Conservation (phyloP, 2,113 vertebrate species). For the Peromyscus californicus region DNA sequence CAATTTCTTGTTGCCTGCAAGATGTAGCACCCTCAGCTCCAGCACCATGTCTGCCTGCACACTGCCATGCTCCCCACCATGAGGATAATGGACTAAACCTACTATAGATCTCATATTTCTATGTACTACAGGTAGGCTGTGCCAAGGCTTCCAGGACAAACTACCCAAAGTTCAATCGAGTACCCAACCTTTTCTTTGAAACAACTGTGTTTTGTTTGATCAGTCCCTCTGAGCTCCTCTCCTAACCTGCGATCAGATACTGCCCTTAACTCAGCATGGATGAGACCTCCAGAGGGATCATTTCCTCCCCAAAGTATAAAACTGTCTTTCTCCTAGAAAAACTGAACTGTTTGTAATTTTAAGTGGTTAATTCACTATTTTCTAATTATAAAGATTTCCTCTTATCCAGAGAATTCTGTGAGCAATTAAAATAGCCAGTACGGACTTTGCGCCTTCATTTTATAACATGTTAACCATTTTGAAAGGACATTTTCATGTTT, state of each 20-base stretch:
- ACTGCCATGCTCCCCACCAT: neutral
- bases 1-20: neutral
- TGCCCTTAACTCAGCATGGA: neutral
- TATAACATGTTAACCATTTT: neutral
- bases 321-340: neutral
- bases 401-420: neutral
- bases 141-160: neutral
- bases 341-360: neutral
- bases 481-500: slow-evolving; percentile 41
- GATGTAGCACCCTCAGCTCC: neutral
- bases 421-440: neutral
- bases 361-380: neutral
- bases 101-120: neutral
- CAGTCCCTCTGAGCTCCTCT: neutral
- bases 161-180: neutral
- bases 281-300: neutral
- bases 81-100: neutral
- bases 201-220: neutral
- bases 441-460: neutral
- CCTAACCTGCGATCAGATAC: neutral
- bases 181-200: neutral
- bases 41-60: neutral
- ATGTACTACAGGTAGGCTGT: neutral
- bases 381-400: neutral
- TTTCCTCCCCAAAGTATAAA: neutral